Evolutionary conservation across 2,888 invertebrate genomes (phyloP), one percentile per base, ranked within the genome.

Genomic region (Ennomos erosarius): DNA sequence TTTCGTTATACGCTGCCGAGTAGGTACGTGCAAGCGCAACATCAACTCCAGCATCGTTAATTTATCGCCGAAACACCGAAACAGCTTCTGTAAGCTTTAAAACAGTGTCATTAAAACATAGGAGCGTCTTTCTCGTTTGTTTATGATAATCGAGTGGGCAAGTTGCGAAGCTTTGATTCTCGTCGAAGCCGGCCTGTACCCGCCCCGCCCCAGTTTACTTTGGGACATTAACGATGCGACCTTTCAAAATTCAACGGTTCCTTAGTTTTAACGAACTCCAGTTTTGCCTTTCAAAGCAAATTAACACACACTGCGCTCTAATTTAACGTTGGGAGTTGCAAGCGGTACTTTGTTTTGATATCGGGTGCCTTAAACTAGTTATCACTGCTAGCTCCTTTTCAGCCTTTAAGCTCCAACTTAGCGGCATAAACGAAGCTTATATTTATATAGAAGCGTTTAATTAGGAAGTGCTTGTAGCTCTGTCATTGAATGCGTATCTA

Each of bases 91-190:
- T 73, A 75, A 79, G 80, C 81, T 82, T 83, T 82, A 81, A 85
- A 87, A 87, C 82, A 76, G 78, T 84, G 82, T 87, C 84, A 88
- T 89, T 88, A 86, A 88, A 88, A 85, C 85, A 81, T 78, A 71
- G 82, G 64, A 83, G 83, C 82, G 84, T 84, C 88, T 85, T 87
- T 78, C 83, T 79, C 79, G 91, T 90, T 90, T 90, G 90, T 87
- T 86, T 90, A 90, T 91, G 91, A 79, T 84, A 90, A 91, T 90
- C 79, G 81, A 84, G 85, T 85, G 86, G 88, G 87, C 87, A 87
- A 90, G 85, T 88, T 88, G 78, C 74, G 75, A 78, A 78, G 84
- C 88, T 88, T 88, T 89, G 88, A 89, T 90, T 90, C 76, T 76
- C 54, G 60, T 68, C 59, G 73, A 78, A 78, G 74, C 71, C 73